Percentiles rank a stretch among this genome's conserved stretches.
phyloP scores from a whole-genome alignment of 2,797 vertebrate species.

The Hippocampus kuda region DNA sequence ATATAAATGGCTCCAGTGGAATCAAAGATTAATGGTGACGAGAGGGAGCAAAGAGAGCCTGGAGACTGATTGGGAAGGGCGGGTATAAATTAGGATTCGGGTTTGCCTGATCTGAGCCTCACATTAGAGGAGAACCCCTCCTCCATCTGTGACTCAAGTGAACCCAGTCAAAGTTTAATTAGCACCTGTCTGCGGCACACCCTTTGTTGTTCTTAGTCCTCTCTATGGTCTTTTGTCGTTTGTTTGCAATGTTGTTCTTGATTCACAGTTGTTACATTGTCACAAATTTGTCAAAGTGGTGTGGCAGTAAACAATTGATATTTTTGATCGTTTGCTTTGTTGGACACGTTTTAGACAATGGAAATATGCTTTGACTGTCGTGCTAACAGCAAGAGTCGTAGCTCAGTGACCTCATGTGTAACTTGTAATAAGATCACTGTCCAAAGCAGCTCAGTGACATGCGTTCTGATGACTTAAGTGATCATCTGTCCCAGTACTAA shows the following conservation, averaged over 20 bases:
- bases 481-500: constrained; percentile 27
- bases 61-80: constrained; percentile 43
- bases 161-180: constrained; percentile 53
- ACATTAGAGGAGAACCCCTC: constrained; percentile 35
- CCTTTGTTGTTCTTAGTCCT: constrained; percentile 29
- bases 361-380: not conserved
- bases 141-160: constrained; percentile 40
- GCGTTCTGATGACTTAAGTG: constrained; percentile 24
- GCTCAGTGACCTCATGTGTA: constrained; percentile 21
- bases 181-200: constrained; percentile 37
- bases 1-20: constrained; percentile 6
- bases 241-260: constrained; percentile 26
- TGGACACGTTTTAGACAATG: not conserved
- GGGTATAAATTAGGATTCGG: constrained; percentile 38
- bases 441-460: constrained; percentile 33
- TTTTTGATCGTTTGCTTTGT: not conserved
- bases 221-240: constrained; percentile 17
- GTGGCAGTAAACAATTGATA: not conserved
- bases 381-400: constrained; percentile 2
- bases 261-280: constrained; percentile 26
- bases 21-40: not conserved
- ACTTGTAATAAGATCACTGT: constrained; percentile 39
- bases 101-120: constrained; percentile 53
- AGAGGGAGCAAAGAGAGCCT: constrained; percentile 24
- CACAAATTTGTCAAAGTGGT: constrained; percentile 12